phyloP scores from a whole-genome alignment of 2,113 vertebrate genomes.

The Daboia siamensis region DNA sequence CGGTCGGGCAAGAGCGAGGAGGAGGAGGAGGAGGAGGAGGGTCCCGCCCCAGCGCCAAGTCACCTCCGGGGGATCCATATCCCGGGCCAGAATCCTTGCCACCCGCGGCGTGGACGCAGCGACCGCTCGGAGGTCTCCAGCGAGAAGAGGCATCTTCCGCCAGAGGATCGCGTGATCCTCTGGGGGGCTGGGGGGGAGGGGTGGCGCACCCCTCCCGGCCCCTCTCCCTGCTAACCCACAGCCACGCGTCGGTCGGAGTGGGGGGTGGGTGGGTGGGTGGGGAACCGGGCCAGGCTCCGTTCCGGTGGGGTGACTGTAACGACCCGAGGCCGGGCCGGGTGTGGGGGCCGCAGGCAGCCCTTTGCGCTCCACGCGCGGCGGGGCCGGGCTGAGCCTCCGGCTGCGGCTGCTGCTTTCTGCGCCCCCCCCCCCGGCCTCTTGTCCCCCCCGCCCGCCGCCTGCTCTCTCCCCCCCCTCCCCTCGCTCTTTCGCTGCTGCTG shows the following conservation, averaged over 20 bases:
- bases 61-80: neutral
- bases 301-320: neutral
- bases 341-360: neutral
- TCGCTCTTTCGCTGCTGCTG: conserved; percentile 56
- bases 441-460: neutral
- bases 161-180: neutral
- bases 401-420: neutral
- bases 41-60: neutral
- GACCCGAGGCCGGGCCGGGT: neutral
- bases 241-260: neutral
- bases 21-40: neutral
- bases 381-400: neutral
- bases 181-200: neutral
- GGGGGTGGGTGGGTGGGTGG: neutral
- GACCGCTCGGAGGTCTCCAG: neutral
- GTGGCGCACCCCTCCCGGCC: neutral
- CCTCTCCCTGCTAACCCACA: neutral
- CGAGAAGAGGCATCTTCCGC: neutral
- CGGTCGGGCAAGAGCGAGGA: neutral
- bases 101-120: neutral
- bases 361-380: neutral
- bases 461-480: neutral
- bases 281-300: neutral
- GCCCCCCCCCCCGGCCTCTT: neutral
- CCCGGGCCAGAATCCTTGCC: neutral